These are phyloP conservation scores for Loriculus beryllinus DNA, from an alignment of 2,797 vertebrate genomes.

Conservation along the genomic window DNA sequence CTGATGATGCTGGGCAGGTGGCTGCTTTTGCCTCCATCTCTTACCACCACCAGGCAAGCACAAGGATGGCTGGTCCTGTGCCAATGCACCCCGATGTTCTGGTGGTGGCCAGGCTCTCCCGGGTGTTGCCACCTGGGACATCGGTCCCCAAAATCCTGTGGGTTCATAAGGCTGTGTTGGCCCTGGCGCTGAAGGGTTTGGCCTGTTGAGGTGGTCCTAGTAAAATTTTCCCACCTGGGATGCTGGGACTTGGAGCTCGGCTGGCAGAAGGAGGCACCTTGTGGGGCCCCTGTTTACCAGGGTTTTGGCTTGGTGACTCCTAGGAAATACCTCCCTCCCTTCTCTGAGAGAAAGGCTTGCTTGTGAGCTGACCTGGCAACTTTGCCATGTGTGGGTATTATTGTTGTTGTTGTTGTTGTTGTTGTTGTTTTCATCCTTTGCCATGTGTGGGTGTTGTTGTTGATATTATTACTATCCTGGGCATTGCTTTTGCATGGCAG, in stretches of 20 bases:
- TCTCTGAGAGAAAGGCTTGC: not conserved
- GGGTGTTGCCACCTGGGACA: too few relatives aligned
- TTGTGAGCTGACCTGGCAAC: not conserved
- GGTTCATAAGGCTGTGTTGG: not conserved
- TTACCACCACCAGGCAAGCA: not conserved
- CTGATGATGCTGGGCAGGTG: not conserved
- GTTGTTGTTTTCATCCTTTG: not conserved
- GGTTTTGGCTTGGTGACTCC: not conserved
- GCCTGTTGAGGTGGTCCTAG: not conserved
- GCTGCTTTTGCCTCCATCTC: not conserved
- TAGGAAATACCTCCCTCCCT: not conserved
- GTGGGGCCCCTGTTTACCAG: accelerated
- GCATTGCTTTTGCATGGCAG: not conserved
- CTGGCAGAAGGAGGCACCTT: not conserved
- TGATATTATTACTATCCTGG: not conserved
- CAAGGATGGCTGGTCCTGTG: accelerated
- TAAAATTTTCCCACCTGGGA: not conserved
- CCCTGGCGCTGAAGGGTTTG: not conserved
- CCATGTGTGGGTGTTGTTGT: not conserved
- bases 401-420: not conserved
- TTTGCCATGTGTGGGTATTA: not conserved
- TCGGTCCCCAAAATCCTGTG: accelerated
- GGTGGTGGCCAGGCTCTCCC: not conserved
- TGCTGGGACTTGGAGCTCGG: not conserved
- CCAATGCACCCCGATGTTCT: not conserved